Evolutionary conservation across 2,113 vertebrate genomes (phyloP).

Genomic region (Poicephalus meyeri): DNA sequence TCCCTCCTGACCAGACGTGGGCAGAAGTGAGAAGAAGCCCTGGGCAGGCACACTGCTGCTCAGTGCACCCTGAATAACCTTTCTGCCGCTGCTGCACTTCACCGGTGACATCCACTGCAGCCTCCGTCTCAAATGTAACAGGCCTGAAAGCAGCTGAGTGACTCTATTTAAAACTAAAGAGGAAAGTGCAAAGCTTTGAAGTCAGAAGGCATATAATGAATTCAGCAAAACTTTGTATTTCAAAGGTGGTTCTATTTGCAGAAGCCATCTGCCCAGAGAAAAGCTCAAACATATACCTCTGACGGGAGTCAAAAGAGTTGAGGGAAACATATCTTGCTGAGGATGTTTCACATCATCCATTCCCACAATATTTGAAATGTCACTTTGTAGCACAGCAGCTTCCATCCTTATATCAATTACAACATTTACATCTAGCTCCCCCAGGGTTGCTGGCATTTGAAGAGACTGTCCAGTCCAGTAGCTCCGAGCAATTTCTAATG

Average conservation of each 20-base stretch:
- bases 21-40: neutral
- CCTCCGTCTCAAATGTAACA: neutral
- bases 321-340: constrained; percentile 11
- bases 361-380: constrained; percentile 43
- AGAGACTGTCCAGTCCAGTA: constrained; percentile 12
- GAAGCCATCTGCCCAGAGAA: constrained; percentile 61
- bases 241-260: constrained; percentile 63
- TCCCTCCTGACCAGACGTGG: neutral
- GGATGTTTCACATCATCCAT: constrained; percentile 16
- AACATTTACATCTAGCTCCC: constrained; percentile 23
- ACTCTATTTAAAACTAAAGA: constrained; percentile 55
- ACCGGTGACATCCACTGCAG: neutral
- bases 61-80: neutral
- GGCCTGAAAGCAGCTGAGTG: neutral
- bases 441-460: constrained; percentile 20
- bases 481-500: constrained; percentile 52
- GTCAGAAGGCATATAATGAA: constrained; percentile 54
- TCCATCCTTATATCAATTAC: constrained; percentile 38
- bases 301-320: constrained; percentile 47
- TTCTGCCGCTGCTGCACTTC: accelerated
- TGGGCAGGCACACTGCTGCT: neutral
- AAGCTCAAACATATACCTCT: constrained; percentile 25
- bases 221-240: constrained; percentile 61
- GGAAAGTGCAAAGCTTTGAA: constrained; percentile 60
- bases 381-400: constrained; percentile 23